Conservation (phyloP, 2,888 invertebrate species). For the Erpobdella octoculata region DNA sequence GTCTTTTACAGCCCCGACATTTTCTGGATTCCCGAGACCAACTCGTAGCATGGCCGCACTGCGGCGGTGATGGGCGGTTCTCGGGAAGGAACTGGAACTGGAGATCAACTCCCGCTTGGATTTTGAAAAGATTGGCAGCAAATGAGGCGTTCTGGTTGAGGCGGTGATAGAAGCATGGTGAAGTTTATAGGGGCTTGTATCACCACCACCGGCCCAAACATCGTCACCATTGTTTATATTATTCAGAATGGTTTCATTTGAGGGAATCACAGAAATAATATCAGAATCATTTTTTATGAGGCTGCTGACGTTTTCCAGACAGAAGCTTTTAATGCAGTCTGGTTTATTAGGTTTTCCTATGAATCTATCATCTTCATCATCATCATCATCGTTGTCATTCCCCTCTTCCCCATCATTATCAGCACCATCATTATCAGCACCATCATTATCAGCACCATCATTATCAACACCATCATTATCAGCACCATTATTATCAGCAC, state of each 20-base stretch:
- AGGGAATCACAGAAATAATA: not conserved
- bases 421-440: not conserved
- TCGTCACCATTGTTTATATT: not conserved
- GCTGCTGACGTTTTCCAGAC: not conserved
- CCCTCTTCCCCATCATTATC: not conserved
- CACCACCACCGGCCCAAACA: not conserved
- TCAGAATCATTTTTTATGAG: not conserved
- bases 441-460: not conserved
- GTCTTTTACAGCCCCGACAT: too few species aligned
- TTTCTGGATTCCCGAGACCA: too few species aligned
- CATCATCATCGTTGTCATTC: not conserved
- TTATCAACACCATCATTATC: not conserved
- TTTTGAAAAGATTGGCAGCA: too few species aligned
- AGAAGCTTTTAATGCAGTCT: not conserved
- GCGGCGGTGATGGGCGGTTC: not conserved
- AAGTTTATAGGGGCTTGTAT: too few species aligned
- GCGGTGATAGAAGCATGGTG: too few species aligned
- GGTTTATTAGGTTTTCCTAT: not conserved
- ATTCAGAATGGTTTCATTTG: not conserved
- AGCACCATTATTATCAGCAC: slow-evolving; percentile 10
- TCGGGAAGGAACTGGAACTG: too few species aligned
- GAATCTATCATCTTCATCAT: not conserved
- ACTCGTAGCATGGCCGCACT: not conserved
- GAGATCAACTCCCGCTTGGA: too few species aligned
- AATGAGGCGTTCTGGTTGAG: not conserved